Evolutionary conservation across 2,888 invertebrate genomes (phyloP), one percentile per base, ranked within the genome.

Genomic region (Romanomermis culicivorax): DNA sequence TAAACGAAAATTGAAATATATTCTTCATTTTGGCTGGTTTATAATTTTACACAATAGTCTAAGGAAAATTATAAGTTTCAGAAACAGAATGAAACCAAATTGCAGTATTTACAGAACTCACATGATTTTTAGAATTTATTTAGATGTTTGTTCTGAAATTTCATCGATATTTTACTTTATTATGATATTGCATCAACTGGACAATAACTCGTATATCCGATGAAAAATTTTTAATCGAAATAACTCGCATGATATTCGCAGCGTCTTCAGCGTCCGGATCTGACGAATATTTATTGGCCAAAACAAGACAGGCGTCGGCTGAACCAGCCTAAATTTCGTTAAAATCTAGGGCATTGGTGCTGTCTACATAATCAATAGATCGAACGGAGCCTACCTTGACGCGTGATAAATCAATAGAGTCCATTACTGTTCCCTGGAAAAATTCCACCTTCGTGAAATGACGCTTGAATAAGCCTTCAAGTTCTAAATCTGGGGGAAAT

Each of bases 341-440:
- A n/a, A n/a, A n/a, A n/a, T n/a, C n/a, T n/a, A n/a, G n/a, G 3
- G 20, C 50, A 55, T 26, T 56, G 1, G 42, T 42, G 42, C 11
- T 42, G 42, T 42, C n/a, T 42, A n/a, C n/a, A n/a, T n/a, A n/a
- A n/a, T n/a, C n/a, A n/a, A 36, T 17, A 36, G 36, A 14, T 36
- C 36, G 11, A 11, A 11, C 11, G 17, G 36, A 17, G 36, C 17
- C 17, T 60, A 73, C 73, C 86, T 95, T 95, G 73, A 97, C 95
- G 80, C 97, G 81, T 76, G 93, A 89, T 68, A 99, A 84, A 78
- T 99, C 97, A 77, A 95, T 91, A 73, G 95, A 91, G 79, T 95
- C 97, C 97, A 99, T 99, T 75, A 97, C 97, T 77, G 93, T 91
- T 76, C 97, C 97, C 80, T 95, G 95, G 82, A 97, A 97, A 82